Conservation (phyloP, 2,888 invertebrate species). For the Rhabditoides inermis region DNA sequence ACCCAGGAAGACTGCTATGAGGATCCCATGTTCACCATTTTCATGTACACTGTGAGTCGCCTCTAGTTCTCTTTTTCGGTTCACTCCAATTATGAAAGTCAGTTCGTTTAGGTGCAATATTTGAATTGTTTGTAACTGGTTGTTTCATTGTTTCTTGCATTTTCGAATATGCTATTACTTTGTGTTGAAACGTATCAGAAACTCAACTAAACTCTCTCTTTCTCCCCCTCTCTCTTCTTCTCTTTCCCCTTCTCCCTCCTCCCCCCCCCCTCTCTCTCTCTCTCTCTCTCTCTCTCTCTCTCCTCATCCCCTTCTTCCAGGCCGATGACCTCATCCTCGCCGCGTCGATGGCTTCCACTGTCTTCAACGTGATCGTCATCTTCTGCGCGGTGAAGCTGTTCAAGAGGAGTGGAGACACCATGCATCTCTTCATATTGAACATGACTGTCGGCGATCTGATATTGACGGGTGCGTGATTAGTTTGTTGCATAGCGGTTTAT, state of each 20-base stretch:
- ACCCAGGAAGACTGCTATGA: constrained; percentile 39
- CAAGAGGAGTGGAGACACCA: constrained; percentile 48
- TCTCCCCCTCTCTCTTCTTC: not conserved
- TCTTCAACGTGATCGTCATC: constrained; percentile 50
- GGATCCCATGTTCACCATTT: constrained; percentile 35
- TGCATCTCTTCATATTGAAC: constrained; percentile 51
- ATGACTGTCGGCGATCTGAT: constrained; percentile 50
- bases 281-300: not conserved
- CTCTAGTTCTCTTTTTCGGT: too few species aligned
- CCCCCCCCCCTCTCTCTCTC: too few species aligned
- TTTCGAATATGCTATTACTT: constrained; percentile 2
- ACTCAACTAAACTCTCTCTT: too few species aligned
- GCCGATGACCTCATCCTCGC: constrained; percentile 49
- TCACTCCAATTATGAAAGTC: too few species aligned
- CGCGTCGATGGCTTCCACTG: constrained; percentile 48
- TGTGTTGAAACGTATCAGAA: not conserved
- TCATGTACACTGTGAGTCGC: constrained; percentile 36
- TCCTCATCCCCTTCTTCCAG: constrained; percentile 16
- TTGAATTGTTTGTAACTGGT: not conserved
- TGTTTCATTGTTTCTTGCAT: not conserved
- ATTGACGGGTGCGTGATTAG: constrained; percentile 42
- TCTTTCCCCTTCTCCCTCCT: not conserved
- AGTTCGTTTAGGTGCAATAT: not conserved
- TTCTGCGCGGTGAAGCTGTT: constrained; percentile 49
- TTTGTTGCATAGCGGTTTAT: not conserved